Conservation (phyloP, 2,797 vertebrate genomes). For the Epinephelus malabaricus region DNA sequence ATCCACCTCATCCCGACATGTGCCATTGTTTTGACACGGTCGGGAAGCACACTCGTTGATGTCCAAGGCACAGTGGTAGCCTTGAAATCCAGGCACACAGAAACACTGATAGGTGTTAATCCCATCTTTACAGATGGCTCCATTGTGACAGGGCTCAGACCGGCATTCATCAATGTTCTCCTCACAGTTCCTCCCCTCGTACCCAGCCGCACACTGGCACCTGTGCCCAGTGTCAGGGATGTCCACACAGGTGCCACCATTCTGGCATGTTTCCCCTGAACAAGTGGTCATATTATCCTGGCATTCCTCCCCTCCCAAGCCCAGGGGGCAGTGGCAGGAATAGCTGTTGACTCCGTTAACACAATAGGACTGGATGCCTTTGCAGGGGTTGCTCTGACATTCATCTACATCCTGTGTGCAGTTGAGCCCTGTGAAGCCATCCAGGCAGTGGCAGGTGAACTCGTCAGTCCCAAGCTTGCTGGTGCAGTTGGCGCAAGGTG, state of each 20-base stretch:
- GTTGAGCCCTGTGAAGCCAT: conserved; percentile 73
- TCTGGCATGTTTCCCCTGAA: conserved; percentile 84
- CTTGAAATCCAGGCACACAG: conserved; percentile 98
- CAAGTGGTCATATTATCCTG: conserved; percentile 75
- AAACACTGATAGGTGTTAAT: conserved; percentile 88
- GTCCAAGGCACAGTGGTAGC: conserved; percentile 94
- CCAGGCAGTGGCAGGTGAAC: conserved; percentile 84
- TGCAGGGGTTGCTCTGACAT: conserved; percentile 87
- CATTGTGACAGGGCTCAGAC: conserved; percentile 92
- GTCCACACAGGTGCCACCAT: conserved; percentile 86
- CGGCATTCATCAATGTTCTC: conserved; percentile 86
- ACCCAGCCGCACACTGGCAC: conserved; percentile 88
- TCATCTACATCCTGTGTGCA: conserved; percentile 78
- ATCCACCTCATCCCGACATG: conserved; percentile 92
- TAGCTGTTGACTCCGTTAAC: conserved; percentile 74
- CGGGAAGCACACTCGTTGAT: conserved; percentile 96
- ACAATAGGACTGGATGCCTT: conserved; percentile 77
- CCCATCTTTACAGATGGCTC: conserved; percentile 92
- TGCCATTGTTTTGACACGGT: conserved; percentile 93
- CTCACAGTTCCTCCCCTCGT: conserved; percentile 85
- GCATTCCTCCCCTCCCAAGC: conserved; percentile 81
- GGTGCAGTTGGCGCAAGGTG: conserved; percentile 82
- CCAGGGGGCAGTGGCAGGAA: conserved; percentile 86
- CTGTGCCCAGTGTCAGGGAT: conserved; percentile 61
- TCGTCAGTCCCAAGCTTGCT: conserved; percentile 72